phyloP scores from a whole-genome alignment of 2,113 vertebrate species.

The Danio rerio region GRCz12tu NC_133195.1:16070501-16071000 shows the following conservation, averaged over 20 bases:
- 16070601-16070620: background rate
- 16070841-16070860: background rate
- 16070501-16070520: background rate
- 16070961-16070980: background rate
- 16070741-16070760: background rate
- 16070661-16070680: background rate
- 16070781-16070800: too few species aligned
- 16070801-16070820: background rate
- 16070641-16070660: constrained; percentile 22
- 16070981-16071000: background rate
- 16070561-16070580: background rate
- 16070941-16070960: background rate
- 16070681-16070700: background rate
- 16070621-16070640: background rate
- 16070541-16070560: background rate
- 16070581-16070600: background rate
- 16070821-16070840: background rate
- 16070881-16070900: background rate
- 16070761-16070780: too few species aligned
- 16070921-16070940: constrained; percentile 34
- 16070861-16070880: background rate
- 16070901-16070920: background rate
- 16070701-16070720: background rate
- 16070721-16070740: background rate
- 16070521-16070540: background rate